A percentile compares a stretch with the other conserved stretches of the same genome.
Conservation (phyloP, 2,113 vertebrate genomes). For the Sylvietta virens region DNA sequence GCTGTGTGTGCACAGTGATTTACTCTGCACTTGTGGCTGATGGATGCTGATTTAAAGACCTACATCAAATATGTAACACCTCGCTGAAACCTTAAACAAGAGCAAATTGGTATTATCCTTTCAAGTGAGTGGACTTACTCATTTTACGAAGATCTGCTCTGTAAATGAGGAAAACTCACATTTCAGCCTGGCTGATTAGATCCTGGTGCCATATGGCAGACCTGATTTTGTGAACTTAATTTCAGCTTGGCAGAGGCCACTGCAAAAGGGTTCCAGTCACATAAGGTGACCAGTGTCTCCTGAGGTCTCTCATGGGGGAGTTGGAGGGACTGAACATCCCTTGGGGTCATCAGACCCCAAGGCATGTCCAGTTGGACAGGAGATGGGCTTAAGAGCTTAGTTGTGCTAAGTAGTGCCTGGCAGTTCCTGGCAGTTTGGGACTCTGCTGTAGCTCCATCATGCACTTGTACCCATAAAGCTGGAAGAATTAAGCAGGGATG, state of each 20-base stretch:
- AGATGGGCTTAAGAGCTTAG: not conserved
- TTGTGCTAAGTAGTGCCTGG: not conserved
- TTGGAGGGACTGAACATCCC: not conserved
- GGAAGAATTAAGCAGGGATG: not conserved
- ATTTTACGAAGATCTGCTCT: not conserved
- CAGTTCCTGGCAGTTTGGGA: not conserved
- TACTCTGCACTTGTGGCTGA: not conserved
- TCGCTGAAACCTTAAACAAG: not conserved
- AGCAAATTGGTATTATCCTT: not conserved
- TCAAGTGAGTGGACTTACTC: not conserved
- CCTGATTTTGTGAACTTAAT: not conserved
- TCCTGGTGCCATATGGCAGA: not conserved
- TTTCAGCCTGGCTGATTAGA: not conserved
- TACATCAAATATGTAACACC: not conserved
- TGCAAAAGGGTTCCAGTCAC: not conserved
- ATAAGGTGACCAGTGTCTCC: not conserved
- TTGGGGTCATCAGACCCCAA: not conserved
- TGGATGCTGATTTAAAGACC: not conserved
- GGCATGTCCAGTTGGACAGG: not conserved
- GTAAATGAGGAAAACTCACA: not conserved
- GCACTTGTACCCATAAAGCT: not conserved
- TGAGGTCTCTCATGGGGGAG: not conserved
- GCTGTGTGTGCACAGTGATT: not conserved
- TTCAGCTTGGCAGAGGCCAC: not conserved
- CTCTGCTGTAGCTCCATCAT: not conserved